phyloP scores from a whole-genome alignment of 2,888 invertebrate genomes.

The Hecatera dysodea region DNA sequence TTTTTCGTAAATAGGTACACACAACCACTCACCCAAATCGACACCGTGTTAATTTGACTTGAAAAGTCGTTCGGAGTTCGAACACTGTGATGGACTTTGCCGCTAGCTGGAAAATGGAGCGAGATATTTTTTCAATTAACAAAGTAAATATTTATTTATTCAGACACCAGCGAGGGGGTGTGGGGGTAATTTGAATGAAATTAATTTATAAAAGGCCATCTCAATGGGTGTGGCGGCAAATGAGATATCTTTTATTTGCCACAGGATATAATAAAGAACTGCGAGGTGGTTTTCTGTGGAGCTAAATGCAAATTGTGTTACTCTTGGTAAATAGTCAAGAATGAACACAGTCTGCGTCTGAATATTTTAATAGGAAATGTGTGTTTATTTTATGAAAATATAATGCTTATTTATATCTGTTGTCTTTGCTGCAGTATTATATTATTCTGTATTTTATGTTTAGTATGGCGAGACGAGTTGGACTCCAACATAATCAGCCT shows the following conservation, averaged over 20 bases:
- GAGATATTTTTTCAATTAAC: conserved; percentile 78
- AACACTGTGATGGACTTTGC: conserved; percentile 19
- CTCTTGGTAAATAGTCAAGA: conserved; percentile 12
- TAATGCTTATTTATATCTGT: background rate
- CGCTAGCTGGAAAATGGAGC: conserved; percentile 38
- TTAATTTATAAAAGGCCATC: conserved; percentile 75
- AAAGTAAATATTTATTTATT: conserved; percentile 77
- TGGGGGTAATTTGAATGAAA: conserved; percentile 76
- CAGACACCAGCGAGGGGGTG: conserved; percentile 54
- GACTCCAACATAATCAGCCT: too few species aligned
- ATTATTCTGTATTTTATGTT: too few species aligned
- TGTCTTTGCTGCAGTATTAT: background rate
- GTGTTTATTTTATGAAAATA: conserved; percentile 13
- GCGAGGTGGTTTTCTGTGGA: conserved; percentile 13
- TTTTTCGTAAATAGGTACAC: conserved; percentile 21
- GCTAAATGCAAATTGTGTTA: conserved; percentile 43
- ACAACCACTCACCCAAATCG: background rate
- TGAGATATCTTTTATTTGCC: conserved; percentile 65
- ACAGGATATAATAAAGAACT: conserved; percentile 40
- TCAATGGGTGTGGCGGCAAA: conserved; percentile 54
- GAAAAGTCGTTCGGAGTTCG: background rate
- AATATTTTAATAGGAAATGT: background rate
- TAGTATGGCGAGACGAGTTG: too few species aligned
- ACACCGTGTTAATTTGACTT: conserved; percentile 19
- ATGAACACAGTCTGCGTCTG: background rate